Base-by-base conservation (phyloP, 2,888 invertebrate species). In the Lamellibrachia satsuma region DNA sequence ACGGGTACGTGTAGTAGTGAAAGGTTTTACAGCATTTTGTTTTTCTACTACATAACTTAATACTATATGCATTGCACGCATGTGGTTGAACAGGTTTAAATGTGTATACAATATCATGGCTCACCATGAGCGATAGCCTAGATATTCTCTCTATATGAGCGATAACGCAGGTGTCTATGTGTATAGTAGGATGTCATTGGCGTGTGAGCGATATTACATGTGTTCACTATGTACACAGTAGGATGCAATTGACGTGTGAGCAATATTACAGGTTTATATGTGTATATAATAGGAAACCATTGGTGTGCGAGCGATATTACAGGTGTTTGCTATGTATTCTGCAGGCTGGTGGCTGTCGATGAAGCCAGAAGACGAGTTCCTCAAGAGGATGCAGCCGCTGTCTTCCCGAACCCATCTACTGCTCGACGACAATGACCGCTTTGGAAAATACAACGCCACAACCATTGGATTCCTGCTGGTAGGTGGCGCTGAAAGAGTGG, bases 271-370 rank as follows among this genome's bases (percentile, higher is more conserved):
- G 75, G 75, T 9, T 11, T 15, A 15, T 15, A 6, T 75, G 75
- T 22, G 75, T 75, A 22, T 15, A 9, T 55, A 55, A n/a, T 75
- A 9, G 9, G 55, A 55, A 22, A 22, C 22, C 75, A 22, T 75
- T 91, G 51, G 52, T 15, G 15, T 91, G 52, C 27, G 91, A 91
- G 52, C 27, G 52, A 52, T 52, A 51, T 75, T 75, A 75, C 75
- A 75, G 75, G 75, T 75, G 75, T 75, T 75, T 6, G 51, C 7
- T 91, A 39, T 91, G 52, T 52, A 51, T 52, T 52, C 52, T 6
- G 7, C 93, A 96, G 96, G 96, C 7, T 96, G 96, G 96, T 96
- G 95, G 95, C 93, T 96, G 57, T 96, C 96, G 0, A 95, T 96
- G 95, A 94, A 94, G 11, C 94, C 94, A 92, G 94, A 95, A 15